These are phyloP conservation scores for Struthidea cinerea DNA, from an alignment of 2,113 vertebrate species.

Conservation along the genomic window DNA sequence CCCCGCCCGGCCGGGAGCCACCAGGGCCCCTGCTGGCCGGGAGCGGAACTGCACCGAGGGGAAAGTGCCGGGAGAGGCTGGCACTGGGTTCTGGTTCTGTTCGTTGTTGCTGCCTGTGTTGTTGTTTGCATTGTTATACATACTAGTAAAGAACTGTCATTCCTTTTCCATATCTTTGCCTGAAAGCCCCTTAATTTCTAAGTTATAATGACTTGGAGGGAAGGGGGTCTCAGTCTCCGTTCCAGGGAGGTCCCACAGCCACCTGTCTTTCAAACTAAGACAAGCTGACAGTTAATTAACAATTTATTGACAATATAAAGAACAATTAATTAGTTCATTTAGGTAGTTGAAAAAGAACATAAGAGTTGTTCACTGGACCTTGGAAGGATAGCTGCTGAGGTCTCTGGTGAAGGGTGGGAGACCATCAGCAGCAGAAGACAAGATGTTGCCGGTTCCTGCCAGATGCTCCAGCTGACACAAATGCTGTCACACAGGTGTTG, in stretches of 20 bases:
- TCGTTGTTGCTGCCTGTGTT: too few species aligned
- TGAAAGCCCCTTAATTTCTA: not conserved
- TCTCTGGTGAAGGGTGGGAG: not conserved
- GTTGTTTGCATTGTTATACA: too few species aligned
- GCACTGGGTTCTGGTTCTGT: too few species aligned
- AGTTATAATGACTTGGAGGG: not conserved
- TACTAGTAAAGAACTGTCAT: too few species aligned
- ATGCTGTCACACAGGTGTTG: not conserved
- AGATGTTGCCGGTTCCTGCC: fast-evolving
- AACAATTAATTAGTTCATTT: not conserved
- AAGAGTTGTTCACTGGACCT: not conserved
- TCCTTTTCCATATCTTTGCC: too few species aligned
- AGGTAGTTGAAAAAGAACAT: too few species aligned
- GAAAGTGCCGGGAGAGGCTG: too few species aligned
- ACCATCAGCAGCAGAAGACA: not conserved
- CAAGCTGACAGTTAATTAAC: not conserved
- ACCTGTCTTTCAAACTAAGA: not conserved
- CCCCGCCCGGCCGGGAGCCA: too few species aligned
- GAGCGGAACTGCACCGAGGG: too few species aligned
- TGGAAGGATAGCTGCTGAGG: not conserved
- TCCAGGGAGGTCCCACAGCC: not conserved
- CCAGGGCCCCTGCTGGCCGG: too few species aligned
- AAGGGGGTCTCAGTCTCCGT: not conserved
- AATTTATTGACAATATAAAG: not conserved
- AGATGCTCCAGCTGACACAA: not conserved